phyloP scores from a whole-genome alignment of 2,113 vertebrate genomes.

The Vidua chalybeata region DNA sequence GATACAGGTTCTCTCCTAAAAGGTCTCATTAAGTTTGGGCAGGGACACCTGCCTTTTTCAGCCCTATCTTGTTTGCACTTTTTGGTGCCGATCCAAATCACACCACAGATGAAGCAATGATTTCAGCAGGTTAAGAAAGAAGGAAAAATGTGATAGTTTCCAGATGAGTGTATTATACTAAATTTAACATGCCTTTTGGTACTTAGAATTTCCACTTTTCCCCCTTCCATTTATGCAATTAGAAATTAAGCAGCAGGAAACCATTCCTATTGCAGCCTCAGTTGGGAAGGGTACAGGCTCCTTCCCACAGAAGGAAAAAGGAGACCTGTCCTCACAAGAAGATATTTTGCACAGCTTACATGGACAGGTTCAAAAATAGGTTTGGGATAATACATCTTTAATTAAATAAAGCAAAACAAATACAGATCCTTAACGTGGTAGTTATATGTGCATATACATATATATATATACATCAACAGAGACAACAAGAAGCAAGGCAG shows the following conservation, averaged over 20 bases:
- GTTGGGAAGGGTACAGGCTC: background rate
- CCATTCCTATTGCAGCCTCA: background rate
- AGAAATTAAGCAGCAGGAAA: constrained; percentile 68
- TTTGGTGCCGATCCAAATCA: background rate
- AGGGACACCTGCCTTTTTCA: constrained; percentile 32
- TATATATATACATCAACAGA: background rate
- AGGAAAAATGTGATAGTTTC: constrained; percentile 73
- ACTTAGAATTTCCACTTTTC: constrained; percentile 73
- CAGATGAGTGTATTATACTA: constrained; percentile 75
- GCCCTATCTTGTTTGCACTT: constrained; percentile 20
- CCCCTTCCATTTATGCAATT: constrained; percentile 64
- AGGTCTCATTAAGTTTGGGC: background rate
- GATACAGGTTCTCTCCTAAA: background rate
- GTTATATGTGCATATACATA: background rate
- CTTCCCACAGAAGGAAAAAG: background rate
- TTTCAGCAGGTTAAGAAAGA: constrained; percentile 53
- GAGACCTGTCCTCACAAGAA: background rate
- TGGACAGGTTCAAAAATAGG: constrained; percentile 54
- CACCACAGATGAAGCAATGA: constrained; percentile 10
- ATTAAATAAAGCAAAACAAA: constrained; percentile 46
- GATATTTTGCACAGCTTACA: constrained; percentile 40
- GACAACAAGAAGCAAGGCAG: background rate
- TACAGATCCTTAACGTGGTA: constrained; percentile 20
- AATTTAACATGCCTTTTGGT: constrained; percentile 73
- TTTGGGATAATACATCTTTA: constrained; percentile 53